phyloP scores from a whole-genome alignment of 1,140 invertebrate genomes.

The Orchesella cincta region DNA sequence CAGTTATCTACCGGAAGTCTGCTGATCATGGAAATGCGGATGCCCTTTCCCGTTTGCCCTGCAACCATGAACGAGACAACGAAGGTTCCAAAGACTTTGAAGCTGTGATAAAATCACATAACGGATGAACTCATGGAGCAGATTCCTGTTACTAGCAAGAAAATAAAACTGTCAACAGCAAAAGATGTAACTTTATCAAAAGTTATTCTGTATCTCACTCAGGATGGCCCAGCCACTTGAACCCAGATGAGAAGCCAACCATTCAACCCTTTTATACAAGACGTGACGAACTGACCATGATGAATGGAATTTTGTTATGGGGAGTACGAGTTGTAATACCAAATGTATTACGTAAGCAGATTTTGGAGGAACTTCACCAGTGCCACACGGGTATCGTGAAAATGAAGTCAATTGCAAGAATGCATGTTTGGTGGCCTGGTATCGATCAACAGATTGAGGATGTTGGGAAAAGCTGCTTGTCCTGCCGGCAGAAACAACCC shows the following conservation, averaged over 20 bases:
- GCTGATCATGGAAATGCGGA: constrained; percentile 52
- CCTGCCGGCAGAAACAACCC: constrained; percentile 37
- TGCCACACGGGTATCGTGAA: constrained; percentile 56
- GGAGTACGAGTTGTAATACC: constrained; percentile 56
- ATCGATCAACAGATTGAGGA: constrained; percentile 53
- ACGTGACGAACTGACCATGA: constrained; percentile 22
- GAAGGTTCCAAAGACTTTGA: constrained; percentile 7
- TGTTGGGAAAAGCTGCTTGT: constrained; percentile 48
- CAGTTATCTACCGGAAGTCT: constrained; percentile 52
- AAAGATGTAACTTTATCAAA: constrained; percentile 18
- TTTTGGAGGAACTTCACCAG: constrained; percentile 56
- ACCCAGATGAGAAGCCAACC: background rate
- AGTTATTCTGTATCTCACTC: constrained; percentile 23
- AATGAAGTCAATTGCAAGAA: constrained; percentile 57
- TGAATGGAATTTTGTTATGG: constrained; percentile 45
- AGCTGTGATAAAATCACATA: background rate
- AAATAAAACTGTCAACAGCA: constrained; percentile 8
- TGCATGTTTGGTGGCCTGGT: constrained; percentile 50
- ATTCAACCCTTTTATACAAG: constrained; percentile 6
- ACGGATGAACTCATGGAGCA: background rate
- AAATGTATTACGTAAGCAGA: constrained; percentile 43
- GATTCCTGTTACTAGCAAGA: background rate
- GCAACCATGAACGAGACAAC: background rate
- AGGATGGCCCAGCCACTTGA: constrained; percentile 31
- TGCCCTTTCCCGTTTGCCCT: constrained; percentile 52